Evolutionary conservation across 2,797 vertebrate genomes (phyloP).

Genomic region (Sebastiscus albofasciatus): DNA sequence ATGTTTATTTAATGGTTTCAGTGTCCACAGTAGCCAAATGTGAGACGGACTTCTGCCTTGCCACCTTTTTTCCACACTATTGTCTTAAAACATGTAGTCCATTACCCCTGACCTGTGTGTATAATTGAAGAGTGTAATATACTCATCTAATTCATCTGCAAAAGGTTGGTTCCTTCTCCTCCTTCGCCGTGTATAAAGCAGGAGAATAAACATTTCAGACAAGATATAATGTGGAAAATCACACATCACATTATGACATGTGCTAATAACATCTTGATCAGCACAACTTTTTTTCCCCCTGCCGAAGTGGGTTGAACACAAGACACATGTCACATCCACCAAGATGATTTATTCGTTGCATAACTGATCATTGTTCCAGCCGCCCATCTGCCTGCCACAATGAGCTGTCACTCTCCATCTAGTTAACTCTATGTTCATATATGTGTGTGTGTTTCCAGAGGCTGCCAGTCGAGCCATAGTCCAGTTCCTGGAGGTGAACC

Average conservation of each 20-base stretch:
- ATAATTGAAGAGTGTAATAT: neutral
- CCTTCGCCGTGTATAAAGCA: neutral
- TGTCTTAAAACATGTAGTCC: neutral
- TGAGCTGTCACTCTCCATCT: slow-evolving; percentile 27
- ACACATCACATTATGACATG: neutral
- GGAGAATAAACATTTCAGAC: neutral
- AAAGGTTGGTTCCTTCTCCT: neutral
- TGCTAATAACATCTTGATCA: neutral
- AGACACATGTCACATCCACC: neutral
- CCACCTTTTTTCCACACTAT: neutral
- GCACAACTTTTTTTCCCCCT: neutral
- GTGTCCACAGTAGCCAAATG: too few relatives aligned
- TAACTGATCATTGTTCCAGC: slow-evolving; percentile 28
- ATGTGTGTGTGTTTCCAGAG: slow-evolving; percentile 79
- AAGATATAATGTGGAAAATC: neutral
- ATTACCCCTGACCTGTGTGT: neutral
- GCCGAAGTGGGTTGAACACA: neutral
- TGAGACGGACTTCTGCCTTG: neutral
- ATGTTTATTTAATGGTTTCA: neutral
- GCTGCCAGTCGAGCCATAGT: slow-evolving; percentile 98
- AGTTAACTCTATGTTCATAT: slow-evolving; percentile 1
- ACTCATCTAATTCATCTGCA: neutral
- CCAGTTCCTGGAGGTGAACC: slow-evolving; percentile 98
- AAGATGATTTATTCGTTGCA: slow-evolving; percentile 22
- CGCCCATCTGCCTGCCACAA: slow-evolving; percentile 12